Evolutionary conservation across 2,797 vertebrate genomes (phyloP).

Genomic region (Melanotaenia boesemani): DNA sequence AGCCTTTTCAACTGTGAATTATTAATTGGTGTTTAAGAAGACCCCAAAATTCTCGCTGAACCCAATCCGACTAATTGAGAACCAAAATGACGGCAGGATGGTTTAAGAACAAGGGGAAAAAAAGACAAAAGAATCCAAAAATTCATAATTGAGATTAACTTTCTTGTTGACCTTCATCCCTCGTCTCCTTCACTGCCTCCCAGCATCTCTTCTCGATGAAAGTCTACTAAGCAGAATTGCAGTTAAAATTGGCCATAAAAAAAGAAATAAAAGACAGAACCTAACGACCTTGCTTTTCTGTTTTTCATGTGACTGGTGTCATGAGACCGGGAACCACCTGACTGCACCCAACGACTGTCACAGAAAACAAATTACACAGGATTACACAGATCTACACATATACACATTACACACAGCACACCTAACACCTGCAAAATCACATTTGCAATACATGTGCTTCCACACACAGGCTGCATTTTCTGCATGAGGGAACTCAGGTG

Average conservation of each 20-base stretch:
- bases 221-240: slow-evolving; percentile 14
- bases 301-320: slow-evolving; percentile 49
- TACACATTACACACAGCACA: not conserved
- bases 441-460: not conserved
- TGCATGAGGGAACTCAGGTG: not conserved
- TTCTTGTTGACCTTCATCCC: slow-evolving; percentile 33
- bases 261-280: too few species aligned
- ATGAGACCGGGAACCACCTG: slow-evolving; percentile 60
- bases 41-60: slow-evolving; percentile 14
- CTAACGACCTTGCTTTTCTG: slow-evolving; percentile 34
- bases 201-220: slow-evolving; percentile 4
- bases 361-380: slow-evolving; percentile 56
- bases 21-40: slow-evolving; percentile 52
- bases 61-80: slow-evolving; percentile 2
- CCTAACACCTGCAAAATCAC: slow-evolving; percentile 9
- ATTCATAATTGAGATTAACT: slow-evolving; percentile 32
- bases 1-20: slow-evolving; percentile 45
- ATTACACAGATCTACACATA: slow-evolving; percentile 19
- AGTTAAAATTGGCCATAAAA: slow-evolving; percentile 17
- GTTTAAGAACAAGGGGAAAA: not conserved
- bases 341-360: slow-evolving; percentile 58
- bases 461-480: not conserved
- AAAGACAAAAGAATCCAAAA: not conserved
- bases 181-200: not conserved
- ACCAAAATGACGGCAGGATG: not conserved